Conservation (phyloP, 2,797 vertebrate species). For the Microhierax caerulescens region DNA sequence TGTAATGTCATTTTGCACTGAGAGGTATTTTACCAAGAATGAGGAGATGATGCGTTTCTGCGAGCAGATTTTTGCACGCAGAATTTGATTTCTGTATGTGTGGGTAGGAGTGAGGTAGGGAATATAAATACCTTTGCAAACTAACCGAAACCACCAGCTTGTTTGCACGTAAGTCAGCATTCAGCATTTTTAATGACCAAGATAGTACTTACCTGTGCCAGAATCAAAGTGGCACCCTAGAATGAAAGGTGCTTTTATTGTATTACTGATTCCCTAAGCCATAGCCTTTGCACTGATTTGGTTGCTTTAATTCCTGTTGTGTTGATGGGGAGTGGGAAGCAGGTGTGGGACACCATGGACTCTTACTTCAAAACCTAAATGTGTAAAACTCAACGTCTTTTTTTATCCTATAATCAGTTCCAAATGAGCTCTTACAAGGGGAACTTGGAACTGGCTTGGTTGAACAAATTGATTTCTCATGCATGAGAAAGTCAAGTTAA, state of each 20-base stretch:
- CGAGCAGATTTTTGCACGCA: neutral
- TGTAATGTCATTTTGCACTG: neutral
- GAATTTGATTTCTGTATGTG: neutral
- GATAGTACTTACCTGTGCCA: neutral
- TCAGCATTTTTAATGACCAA: neutral
- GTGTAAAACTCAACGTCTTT: neutral
- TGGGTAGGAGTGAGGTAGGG: neutral
- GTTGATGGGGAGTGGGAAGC: neutral
- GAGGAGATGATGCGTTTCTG: neutral
- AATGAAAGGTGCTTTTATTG: neutral
- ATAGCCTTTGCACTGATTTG: neutral
- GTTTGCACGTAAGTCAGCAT: neutral
- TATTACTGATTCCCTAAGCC: neutral
- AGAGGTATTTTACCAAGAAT: neutral
- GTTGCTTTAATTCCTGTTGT: neutral
- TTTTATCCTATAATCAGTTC: conserved; percentile 73
- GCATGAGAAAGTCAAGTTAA: conserved; percentile 30
- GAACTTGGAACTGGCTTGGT: neutral
- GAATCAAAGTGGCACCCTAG: neutral
- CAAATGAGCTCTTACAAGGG: conserved; percentile 66
- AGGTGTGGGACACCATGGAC: neutral
- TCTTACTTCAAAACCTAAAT: conserved; percentile 36
- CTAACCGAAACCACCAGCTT: neutral
- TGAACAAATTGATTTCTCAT: conserved; percentile 68
- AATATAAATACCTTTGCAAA: neutral